Percentiles rank a stretch among this genome's conserved stretches.
These are phyloP conservation scores for Myopa testacea DNA, from an alignment of 2,888 invertebrate genomes.

Conservation along the genomic window DNA sequence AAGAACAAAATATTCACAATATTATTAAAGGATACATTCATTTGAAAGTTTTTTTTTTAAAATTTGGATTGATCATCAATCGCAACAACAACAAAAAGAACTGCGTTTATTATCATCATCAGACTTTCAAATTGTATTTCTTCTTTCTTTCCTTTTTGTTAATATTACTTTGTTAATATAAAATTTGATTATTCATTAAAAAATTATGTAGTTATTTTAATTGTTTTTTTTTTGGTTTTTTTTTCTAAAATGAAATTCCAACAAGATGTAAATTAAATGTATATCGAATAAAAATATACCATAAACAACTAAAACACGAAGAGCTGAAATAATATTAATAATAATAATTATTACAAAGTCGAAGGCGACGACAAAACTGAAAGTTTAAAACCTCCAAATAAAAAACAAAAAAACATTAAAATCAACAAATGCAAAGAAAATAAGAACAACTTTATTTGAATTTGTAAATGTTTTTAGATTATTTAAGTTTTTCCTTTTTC, in stretches of 20 bases:
- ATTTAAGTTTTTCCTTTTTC: too few species aligned
- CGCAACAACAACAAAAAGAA: too few species aligned
- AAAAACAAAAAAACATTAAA: too few species aligned
- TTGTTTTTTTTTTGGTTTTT: constrained; percentile 30
- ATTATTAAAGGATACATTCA: too few species aligned
- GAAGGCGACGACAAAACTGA: too few species aligned
- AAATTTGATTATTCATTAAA: constrained; percentile 41
- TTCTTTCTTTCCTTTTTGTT: too few species aligned
- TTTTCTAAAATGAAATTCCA: constrained; percentile 35
- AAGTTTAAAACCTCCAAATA: too few species aligned
- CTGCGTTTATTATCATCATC: too few species aligned
- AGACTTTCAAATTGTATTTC: too few species aligned
- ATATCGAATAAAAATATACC: constrained; percentile 33
- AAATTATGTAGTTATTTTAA: constrained; percentile 16
- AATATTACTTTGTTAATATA: not conserved
- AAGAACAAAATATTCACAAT: not conserved
- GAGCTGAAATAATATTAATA: not conserved
- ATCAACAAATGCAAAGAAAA: not conserved
- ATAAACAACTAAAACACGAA: not conserved
- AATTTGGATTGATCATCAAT: too few species aligned
- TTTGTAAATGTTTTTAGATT: not conserved
- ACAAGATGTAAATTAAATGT: constrained; percentile 30
- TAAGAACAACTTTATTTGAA: constrained; percentile 1
- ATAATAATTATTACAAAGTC: too few species aligned
- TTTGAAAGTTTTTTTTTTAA: not conserved